phyloP scores from a whole-genome alignment of 1,140 invertebrate species.

The Drusus annulatus region DNA sequence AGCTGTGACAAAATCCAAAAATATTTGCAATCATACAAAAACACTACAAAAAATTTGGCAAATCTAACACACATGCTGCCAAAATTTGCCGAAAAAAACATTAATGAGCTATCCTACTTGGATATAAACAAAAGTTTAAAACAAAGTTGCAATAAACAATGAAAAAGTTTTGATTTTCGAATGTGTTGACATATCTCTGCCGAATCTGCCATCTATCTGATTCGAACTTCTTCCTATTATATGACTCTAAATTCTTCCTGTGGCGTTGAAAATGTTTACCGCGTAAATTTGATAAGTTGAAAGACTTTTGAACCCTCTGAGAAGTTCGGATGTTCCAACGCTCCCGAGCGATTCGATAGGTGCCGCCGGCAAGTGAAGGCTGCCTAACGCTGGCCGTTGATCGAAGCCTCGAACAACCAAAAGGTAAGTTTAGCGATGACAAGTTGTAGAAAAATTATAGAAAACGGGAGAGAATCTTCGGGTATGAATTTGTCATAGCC shows the following conservation, averaged over 20 bases:
- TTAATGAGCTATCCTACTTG: not conserved
- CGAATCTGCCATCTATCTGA: not conserved
- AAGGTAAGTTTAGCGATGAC: conserved; percentile 48
- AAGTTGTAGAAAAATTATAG: conserved; percentile 38
- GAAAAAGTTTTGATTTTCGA: conserved; percentile 21
- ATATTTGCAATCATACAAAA: not conserved
- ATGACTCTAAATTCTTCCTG: conserved; percentile 24
- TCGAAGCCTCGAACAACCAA: conserved; percentile 9
- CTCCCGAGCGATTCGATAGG: conserved; percentile 31
- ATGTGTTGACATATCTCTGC: conserved; percentile 20
- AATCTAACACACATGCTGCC: not conserved
- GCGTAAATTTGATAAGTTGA: conserved; percentile 28
- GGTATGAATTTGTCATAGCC: not conserved
- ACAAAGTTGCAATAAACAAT: conserved; percentile 28
- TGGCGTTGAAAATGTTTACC: conserved; percentile 38
- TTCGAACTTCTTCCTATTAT: conserved; percentile 10
- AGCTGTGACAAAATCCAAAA: conserved; percentile 11
- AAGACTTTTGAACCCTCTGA: conserved; percentile 9
- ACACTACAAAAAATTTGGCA: conserved; percentile 8
- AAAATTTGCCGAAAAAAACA: conserved; percentile 1
- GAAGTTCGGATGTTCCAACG: conserved; percentile 39
- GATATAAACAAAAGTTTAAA: conserved; percentile 15
- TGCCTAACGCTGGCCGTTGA: conserved; percentile 22
- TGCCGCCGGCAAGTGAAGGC: conserved; percentile 51
- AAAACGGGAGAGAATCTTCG: not conserved